Evolutionary conservation across 2,888 invertebrate species (phyloP).

Genomic region (Nipponacmea schrenckii): DNA sequence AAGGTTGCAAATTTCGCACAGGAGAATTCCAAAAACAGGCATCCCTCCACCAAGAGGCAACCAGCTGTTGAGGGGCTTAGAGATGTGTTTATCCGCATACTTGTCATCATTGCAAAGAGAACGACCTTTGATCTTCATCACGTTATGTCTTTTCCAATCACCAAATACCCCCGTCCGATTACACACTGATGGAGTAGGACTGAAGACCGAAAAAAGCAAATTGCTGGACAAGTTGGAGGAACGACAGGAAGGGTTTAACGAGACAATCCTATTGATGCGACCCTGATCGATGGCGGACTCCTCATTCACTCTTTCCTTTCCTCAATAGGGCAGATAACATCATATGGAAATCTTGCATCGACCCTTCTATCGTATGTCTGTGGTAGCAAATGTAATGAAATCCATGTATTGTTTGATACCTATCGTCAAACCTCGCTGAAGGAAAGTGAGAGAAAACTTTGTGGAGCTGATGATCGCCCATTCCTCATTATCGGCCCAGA

Average conservation of each 20-base stretch:
- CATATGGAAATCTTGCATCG: conserved; percentile 7
- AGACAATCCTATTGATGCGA: not conserved
- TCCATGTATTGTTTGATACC: conserved; percentile 15
- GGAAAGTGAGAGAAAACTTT: conserved; percentile 14
- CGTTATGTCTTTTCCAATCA: conserved; percentile 18
- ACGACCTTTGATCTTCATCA: conserved; percentile 13
- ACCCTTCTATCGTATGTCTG: not conserved
- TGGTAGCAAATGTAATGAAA: not conserved
- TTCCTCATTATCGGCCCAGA: conserved; percentile 14
- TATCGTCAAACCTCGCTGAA: conserved; percentile 10
- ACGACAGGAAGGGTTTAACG: not conserved
- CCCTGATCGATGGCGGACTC: not conserved
- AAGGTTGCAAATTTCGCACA: not conserved
- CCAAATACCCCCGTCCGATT: conserved; percentile 8
- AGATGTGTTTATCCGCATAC: conserved; percentile 15
- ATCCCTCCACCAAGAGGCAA: not conserved
- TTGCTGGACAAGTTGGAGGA: conserved; percentile 15
- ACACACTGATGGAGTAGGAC: conserved; percentile 15
- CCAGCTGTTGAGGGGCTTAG: conserved; percentile 12
- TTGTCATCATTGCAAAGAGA: conserved; percentile 10
- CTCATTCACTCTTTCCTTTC: not conserved
- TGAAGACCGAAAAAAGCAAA: conserved; percentile 17
- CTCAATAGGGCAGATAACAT: conserved; percentile 11
- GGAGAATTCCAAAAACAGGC: not conserved
- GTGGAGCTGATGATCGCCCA: not conserved